phyloP scores from a whole-genome alignment of 2,888 invertebrate genomes.

The Nowickia ferox region DNA sequence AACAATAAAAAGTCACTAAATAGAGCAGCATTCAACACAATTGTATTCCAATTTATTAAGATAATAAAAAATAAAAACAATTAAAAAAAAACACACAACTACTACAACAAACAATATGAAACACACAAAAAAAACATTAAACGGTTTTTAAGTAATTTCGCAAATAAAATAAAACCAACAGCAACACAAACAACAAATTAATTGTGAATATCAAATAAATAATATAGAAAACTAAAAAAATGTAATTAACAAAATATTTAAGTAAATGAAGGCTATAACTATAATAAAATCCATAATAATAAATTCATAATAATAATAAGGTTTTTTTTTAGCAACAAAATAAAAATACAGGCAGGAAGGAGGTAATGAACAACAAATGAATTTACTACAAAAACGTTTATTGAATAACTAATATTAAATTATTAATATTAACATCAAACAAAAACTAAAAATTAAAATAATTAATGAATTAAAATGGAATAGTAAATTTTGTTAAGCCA shows the following conservation, averaged over 20 bases:
- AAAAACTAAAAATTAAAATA: slow-evolving; percentile 31
- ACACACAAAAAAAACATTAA: slow-evolving; percentile 27
- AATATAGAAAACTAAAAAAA: slow-evolving; percentile 19
- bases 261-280: slow-evolving; percentile 25
- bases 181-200: slow-evolving; percentile 22
- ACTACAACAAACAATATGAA: slow-evolving; percentile 11
- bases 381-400: slow-evolving; percentile 67
- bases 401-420: slow-evolving; percentile 52
- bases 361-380: slow-evolving; percentile 68
- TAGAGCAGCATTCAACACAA: slow-evolving; percentile 39
- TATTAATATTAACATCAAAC: not conserved
- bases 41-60: slow-evolving; percentile 45
- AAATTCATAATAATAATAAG: not conserved
- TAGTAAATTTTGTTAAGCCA: slow-evolving; percentile 58
- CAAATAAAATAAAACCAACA: not conserved
- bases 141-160: slow-evolving; percentile 25
- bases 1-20: slow-evolving; percentile 50
- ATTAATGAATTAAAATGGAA: slow-evolving; percentile 56
- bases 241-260: slow-evolving; percentile 20
- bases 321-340: slow-evolving; percentile 19
- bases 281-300: slow-evolving; percentile 36
- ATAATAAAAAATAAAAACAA: not conserved
- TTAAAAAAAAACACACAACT: slow-evolving; percentile 2
- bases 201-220: slow-evolving; percentile 58
- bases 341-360: slow-evolving; percentile 56